Percentiles rank a stretch among this genome's conserved stretches.
These are phyloP conservation scores for Drosophila anomelani DNA, from an alignment of 2,888 invertebrate species.

Conservation along the genomic window DNA sequence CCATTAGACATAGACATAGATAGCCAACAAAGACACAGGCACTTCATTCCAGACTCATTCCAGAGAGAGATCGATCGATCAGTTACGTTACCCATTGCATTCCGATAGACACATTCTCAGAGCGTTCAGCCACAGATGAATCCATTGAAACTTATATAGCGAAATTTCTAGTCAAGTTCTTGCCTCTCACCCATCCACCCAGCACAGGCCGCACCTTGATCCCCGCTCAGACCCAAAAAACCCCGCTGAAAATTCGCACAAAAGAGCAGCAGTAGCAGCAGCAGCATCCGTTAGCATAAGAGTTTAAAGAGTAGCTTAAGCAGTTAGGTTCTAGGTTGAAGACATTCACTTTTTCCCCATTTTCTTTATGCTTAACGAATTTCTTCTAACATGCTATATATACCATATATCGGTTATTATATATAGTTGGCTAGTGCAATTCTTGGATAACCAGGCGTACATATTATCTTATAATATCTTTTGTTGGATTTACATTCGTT, in stretches of 20 bases:
- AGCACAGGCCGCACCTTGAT: constrained; percentile 34
- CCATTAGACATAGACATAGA: constrained; percentile 49
- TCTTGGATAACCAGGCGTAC: constrained; percentile 54
- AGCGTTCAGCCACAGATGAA: constrained; percentile 31
- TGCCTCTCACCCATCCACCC: constrained; percentile 64
- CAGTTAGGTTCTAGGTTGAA: constrained; percentile 41
- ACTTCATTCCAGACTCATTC: constrained; percentile 52
- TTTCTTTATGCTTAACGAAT: constrained; percentile 57
- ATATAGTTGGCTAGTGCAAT: constrained; percentile 69
- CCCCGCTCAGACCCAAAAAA: constrained; percentile 16
- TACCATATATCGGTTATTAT: constrained; percentile 1
- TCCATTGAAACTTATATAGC: constrained; percentile 60
- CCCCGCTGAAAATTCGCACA: constrained; percentile 58
- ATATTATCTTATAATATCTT: constrained; percentile 14
- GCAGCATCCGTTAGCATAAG: constrained; percentile 40
- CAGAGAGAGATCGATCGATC: constrained; percentile 24
- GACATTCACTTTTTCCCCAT: constrained; percentile 22
- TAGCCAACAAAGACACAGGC: constrained; percentile 37
- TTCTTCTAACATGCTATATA: constrained; percentile 36
- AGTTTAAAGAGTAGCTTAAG: constrained; percentile 41
- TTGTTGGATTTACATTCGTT: constrained; percentile 30
- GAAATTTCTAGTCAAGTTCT: constrained; percentile 82
- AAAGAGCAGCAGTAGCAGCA: constrained; percentile 22
- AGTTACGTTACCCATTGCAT: constrained; percentile 43
- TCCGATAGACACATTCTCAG: constrained; percentile 58